A percentile compares a stretch with the other conserved stretches of the same genome.
phyloP scores from a whole-genome alignment of 2,797 vertebrate genomes.

The Danio choprae region DNA sequence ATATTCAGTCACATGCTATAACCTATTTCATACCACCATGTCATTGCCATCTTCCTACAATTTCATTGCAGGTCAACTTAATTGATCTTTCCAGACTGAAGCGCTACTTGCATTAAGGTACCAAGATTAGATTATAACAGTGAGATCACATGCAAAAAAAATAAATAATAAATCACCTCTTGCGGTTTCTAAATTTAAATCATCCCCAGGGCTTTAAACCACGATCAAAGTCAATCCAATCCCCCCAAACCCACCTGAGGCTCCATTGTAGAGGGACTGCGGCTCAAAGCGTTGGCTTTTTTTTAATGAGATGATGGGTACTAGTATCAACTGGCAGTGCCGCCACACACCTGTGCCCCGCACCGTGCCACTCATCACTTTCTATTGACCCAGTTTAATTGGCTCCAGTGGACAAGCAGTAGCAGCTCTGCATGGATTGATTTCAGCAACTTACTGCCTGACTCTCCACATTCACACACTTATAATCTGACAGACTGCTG shows the following conservation, averaged over 20 bases:
- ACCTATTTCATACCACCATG: background rate
- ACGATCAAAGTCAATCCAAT: slow-evolving; percentile 42
- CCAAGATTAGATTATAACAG: background rate
- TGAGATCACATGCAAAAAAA: slow-evolving; percentile 11
- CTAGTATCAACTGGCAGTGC: slow-evolving; percentile 18
- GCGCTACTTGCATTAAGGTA: background rate
- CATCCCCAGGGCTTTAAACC: slow-evolving; percentile 18
- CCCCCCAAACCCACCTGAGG: slow-evolving; percentile 51
- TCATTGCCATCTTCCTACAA: background rate
- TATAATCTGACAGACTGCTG: slow-evolving; percentile 3
- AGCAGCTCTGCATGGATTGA: slow-evolving; percentile 32
- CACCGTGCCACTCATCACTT: slow-evolving; percentile 23
- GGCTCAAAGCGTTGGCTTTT: slow-evolving; percentile 3
- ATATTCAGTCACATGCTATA: background rate
- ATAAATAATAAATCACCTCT: background rate
- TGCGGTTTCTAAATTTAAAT: slow-evolving; percentile 16
- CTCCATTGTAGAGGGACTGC: slow-evolving; percentile 8
- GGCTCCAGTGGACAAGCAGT: slow-evolving; percentile 44
- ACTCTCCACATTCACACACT: slow-evolving; percentile 24
- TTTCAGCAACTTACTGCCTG: slow-evolving; percentile 15
- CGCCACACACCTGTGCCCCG: slow-evolving; percentile 54
- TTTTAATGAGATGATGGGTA: slow-evolving; percentile 39
- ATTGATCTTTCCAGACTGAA: background rate
- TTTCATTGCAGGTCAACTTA: too few relatives aligned
- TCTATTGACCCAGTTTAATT: slow-evolving; percentile 57